Evolutionary conservation across 2,113 vertebrate genomes (phyloP).

Genomic region (Hydropotes inermis): DNA sequence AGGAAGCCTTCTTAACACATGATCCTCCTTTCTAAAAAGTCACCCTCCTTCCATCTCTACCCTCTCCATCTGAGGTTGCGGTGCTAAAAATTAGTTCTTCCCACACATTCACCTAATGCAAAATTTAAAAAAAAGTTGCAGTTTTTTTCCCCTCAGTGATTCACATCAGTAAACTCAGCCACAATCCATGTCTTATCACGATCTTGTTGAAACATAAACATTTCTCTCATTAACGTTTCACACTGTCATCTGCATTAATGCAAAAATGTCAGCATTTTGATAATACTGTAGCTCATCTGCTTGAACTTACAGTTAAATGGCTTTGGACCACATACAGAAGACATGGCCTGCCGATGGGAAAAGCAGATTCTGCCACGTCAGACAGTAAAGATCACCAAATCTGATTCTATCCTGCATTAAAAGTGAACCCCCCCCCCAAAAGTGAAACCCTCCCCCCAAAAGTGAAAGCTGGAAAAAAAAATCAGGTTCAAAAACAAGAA

Average conservation of each 20-base stretch:
- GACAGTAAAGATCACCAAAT: background rate
- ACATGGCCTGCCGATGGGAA: background rate
- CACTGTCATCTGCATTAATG: accelerated
- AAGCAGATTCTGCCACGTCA: background rate
- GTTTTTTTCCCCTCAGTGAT: background rate
- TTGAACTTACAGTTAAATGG: background rate
- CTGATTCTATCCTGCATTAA: background rate
- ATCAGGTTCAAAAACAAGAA: background rate
- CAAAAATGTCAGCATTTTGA: background rate
- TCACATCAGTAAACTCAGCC: background rate
- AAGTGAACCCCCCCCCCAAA: background rate
- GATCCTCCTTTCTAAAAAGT: background rate
- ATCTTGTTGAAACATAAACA: background rate
- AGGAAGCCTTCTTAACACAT: background rate
- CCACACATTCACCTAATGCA: background rate
- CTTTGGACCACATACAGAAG: background rate
- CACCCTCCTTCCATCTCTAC: accelerated
- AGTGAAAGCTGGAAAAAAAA: background rate
- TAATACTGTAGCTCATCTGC: background rate
- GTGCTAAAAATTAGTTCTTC: background rate
- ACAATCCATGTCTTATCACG: accelerated
- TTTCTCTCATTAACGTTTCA: accelerated
- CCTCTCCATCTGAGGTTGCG: background rate
- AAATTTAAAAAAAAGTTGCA: accelerated
- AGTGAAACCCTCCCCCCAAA: background rate